Conservation (phyloP, 2,113 vertebrate species). For the Dermatemys mawii region DNA sequence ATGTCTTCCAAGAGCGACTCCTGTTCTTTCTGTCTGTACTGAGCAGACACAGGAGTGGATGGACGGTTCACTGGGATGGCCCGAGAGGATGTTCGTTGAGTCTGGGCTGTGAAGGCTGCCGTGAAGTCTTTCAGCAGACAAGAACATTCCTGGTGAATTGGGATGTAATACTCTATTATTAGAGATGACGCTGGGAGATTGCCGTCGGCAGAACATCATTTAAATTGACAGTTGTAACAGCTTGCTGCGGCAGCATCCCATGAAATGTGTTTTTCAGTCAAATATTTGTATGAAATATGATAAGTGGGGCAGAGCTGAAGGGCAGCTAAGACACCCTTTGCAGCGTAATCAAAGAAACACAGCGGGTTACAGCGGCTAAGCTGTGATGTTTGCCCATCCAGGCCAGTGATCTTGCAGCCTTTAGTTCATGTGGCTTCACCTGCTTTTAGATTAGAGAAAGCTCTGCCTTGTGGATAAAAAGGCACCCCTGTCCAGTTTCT, state of each 20-base stretch:
- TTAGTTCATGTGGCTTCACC: not conserved
- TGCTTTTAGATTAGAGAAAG: not conserved
- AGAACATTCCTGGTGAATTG: not conserved
- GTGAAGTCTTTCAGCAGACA: conserved; percentile 31
- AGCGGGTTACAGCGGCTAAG: not conserved
- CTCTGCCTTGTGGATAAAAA: not conserved
- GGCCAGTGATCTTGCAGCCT: not conserved
- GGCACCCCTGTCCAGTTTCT: not conserved
- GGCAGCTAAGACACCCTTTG: conserved; percentile 32
- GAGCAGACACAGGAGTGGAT: not conserved
- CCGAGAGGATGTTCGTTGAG: not conserved
- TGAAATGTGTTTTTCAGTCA: conserved; percentile 67
- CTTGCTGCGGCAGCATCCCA: conserved; percentile 58
- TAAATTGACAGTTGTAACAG: conserved; percentile 58
- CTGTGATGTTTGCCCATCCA: not conserved
- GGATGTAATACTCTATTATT: conserved; percentile 54
- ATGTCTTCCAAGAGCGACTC: not conserved
- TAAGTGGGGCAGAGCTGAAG: conserved; percentile 48
- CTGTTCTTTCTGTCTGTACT: not conserved
- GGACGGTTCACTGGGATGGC: not conserved
- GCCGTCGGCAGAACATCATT: conserved; percentile 68
- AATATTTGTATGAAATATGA: conserved; percentile 62
- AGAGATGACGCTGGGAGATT: conserved; percentile 53
- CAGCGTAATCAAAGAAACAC: not conserved
- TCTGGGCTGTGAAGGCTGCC: not conserved